Conservation (phyloP, 2,113 vertebrate species). For the Aepyceros melampus region DNA sequence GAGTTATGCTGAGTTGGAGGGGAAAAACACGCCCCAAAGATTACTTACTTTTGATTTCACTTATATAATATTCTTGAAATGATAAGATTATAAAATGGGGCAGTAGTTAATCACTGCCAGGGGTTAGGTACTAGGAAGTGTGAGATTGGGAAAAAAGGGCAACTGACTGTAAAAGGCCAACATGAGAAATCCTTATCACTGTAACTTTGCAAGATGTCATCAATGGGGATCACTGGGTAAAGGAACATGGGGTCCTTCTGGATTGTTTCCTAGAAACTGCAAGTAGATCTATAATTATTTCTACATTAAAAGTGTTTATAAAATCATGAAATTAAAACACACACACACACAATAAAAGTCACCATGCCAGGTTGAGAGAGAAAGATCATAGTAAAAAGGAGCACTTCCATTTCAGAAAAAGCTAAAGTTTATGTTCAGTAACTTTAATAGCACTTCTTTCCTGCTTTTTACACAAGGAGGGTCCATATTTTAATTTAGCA, state of each 20-base stretch:
- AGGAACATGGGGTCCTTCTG: background rate
- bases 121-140: background rate
- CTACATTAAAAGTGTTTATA: background rate
- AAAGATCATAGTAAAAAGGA: background rate
- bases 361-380: background rate
- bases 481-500: background rate
- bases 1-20: background rate
- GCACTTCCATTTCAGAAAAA: fast-evolving
- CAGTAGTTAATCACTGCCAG: background rate
- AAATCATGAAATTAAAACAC: background rate
- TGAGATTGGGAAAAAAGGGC: background rate
- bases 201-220: background rate
- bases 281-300: background rate
- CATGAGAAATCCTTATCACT: background rate
- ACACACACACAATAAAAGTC: background rate
- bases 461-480: background rate
- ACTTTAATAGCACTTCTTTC: background rate
- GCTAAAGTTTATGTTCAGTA: background rate
- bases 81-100: background rate
- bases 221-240: background rate
- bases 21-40: background rate
- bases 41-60: background rate
- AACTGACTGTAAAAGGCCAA: background rate
- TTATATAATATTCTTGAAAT: background rate
- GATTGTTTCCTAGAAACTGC: background rate